A percentile compares a stretch with the other conserved stretches of the same genome.
Evolutionary conservation across 2,113 vertebrate genomes (phyloP).

Genomic region (Xiphorhynchus elegans): DNA sequence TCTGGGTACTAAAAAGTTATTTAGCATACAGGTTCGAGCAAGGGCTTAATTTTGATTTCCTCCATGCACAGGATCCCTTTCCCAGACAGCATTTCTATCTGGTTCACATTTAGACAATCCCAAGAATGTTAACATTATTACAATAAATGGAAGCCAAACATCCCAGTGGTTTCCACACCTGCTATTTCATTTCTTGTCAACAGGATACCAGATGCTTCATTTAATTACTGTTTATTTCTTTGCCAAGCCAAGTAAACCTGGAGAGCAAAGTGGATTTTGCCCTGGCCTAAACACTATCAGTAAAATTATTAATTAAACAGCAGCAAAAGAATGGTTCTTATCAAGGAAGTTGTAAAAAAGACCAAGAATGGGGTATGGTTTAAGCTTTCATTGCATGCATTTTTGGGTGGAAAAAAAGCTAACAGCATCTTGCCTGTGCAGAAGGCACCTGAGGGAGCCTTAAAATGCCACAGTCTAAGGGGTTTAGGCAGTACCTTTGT

Average conservation of each 20-base stretch:
- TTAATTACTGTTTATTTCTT: constrained; percentile 19
- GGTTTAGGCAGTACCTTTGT: background rate
- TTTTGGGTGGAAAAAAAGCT: background rate
- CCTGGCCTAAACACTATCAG: background rate
- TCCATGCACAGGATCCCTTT: background rate
- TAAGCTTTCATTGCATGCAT: background rate
- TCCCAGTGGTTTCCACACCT: background rate
- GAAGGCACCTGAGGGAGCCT: background rate
- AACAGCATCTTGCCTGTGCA: background rate
- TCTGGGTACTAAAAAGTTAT: background rate
- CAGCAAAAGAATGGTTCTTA: background rate
- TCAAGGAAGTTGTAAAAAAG: background rate
- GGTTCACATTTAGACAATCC: background rate
- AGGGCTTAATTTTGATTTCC: background rate
- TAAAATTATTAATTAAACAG: background rate
- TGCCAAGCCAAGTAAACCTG: background rate
- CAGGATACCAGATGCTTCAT: background rate
- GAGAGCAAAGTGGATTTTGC: background rate
- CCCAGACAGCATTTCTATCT: background rate
- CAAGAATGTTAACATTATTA: background rate
- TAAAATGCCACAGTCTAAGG: background rate
- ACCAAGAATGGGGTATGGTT: background rate
- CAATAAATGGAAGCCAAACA: background rate
- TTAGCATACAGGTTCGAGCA: background rate
- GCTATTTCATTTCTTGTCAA: background rate